phyloP scores from a whole-genome alignment of 2,888 invertebrate genomes.

The Teinopalpus imperialis region DNA sequence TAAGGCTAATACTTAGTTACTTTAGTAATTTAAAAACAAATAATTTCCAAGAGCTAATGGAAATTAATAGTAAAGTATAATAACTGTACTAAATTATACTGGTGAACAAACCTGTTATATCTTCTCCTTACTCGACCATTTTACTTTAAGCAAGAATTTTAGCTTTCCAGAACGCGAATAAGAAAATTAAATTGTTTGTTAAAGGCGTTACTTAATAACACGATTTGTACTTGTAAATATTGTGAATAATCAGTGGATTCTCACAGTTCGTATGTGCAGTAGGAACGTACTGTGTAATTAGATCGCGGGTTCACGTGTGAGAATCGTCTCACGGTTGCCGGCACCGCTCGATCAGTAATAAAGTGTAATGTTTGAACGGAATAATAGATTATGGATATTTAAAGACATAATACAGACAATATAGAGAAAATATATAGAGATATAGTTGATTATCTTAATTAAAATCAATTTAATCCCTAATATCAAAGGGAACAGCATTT shows the following conservation, averaged over 20 bases:
- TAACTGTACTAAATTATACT: no score
- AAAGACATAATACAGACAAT: background rate
- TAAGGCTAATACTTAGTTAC: no score
- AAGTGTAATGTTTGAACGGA: constrained; percentile 37
- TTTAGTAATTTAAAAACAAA: no score
- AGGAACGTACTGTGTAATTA: constrained; percentile 51
- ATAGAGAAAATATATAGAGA: background rate
- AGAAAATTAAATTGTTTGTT: constrained; percentile 5
- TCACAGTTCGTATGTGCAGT: constrained; percentile 47
- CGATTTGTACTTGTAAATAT: constrained; percentile 37
- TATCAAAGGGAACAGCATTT: no score
- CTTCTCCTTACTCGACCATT: no score
- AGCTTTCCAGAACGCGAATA: constrained; percentile 1
- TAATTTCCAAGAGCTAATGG: no score
- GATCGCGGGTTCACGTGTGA: constrained; percentile 60
- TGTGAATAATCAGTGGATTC: constrained; percentile 49
- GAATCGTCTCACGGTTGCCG: constrained; percentile 63
- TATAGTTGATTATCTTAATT: no score
- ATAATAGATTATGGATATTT: constrained; percentile 5
- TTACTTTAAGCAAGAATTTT: no score
- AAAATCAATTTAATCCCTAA: no score
- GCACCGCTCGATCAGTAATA: constrained; percentile 40
- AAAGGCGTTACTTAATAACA: constrained; percentile 33
- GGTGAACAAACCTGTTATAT: no score
- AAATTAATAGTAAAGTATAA: no score